Conservation (phyloP, 2,113 vertebrate genomes). For the Vulpes vulpes region DNA sequence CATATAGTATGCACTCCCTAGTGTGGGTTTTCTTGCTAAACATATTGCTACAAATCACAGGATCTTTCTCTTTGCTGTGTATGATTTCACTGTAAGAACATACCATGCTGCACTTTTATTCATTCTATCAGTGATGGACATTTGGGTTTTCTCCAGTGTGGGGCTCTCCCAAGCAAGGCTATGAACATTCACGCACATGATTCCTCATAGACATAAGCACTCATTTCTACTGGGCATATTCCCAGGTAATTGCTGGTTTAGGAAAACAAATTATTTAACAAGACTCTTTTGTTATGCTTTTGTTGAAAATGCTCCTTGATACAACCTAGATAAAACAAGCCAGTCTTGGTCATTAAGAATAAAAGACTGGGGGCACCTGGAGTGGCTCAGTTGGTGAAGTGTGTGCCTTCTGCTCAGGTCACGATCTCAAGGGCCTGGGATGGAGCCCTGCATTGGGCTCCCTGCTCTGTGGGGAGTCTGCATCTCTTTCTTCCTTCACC, state of each 20-base stretch:
- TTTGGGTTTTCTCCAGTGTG: background rate
- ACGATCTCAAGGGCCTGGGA: too few species aligned
- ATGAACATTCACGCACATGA: fast-evolving
- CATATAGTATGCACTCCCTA: fast-evolving
- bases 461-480: too few species aligned
- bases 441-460: too few species aligned
- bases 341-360: background rate
- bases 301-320: background rate
- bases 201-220: too few species aligned
- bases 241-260: background rate
- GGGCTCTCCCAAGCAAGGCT: background rate
- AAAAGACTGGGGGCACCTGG: background rate
- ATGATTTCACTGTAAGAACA: fast-evolving
- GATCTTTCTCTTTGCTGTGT: background rate
- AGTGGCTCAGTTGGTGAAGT: too few species aligned
- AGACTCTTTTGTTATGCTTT: background rate
- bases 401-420: too few species aligned
- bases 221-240: background rate
- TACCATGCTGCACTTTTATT: fast-evolving
- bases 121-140: background rate
- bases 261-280: background rate
- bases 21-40: background rate
- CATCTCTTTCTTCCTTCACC: too few species aligned
- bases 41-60: background rate
- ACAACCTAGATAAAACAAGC: background rate